Conservation (phyloP, 2,113 vertebrate species). For the Ameiurus melas region DNA sequence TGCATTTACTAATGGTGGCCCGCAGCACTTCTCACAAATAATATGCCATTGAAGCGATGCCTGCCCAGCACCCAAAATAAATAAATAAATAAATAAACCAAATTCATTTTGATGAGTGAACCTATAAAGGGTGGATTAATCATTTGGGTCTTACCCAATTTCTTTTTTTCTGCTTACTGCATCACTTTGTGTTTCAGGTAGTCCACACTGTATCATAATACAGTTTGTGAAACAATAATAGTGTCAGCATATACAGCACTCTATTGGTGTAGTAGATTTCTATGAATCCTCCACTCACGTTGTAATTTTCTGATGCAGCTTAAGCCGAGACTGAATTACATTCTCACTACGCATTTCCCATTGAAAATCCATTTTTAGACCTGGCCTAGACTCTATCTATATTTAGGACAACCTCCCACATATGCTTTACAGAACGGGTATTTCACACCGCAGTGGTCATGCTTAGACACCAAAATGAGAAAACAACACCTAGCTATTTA, state of each 20-base stretch:
- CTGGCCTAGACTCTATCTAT: constrained; percentile 8
- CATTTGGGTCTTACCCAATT: constrained; percentile 20
- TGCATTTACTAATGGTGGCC: constrained; percentile 72
- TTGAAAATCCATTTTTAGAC: constrained; percentile 7
- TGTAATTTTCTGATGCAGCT: not conserved
- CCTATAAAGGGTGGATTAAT: constrained; percentile 55
- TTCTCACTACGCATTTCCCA: not conserved
- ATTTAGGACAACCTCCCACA: constrained; percentile 11
- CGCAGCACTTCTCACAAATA: constrained; percentile 65
- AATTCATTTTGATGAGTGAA: constrained; percentile 60
- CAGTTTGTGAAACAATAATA: not conserved
- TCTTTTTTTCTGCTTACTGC: constrained; percentile 15
- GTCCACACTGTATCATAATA: constrained; percentile 5
- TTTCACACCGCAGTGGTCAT: constrained; percentile 45
- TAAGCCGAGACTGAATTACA: not conserved
- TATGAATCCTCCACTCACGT: not conserved
- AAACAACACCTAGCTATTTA: constrained; percentile 41
- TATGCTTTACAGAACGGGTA: constrained; percentile 28
- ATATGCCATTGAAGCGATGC: constrained; percentile 66
- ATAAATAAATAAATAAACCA: constrained; percentile 65
- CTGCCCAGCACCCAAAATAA: constrained; percentile 43
- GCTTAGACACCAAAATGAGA: constrained; percentile 16
- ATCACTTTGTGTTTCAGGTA: constrained; percentile 5
- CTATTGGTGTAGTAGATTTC: not conserved
- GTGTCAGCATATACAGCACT: not conserved